Conservation (phyloP, 2,113 vertebrate genomes). For the Atherinomorus stipes region DNA sequence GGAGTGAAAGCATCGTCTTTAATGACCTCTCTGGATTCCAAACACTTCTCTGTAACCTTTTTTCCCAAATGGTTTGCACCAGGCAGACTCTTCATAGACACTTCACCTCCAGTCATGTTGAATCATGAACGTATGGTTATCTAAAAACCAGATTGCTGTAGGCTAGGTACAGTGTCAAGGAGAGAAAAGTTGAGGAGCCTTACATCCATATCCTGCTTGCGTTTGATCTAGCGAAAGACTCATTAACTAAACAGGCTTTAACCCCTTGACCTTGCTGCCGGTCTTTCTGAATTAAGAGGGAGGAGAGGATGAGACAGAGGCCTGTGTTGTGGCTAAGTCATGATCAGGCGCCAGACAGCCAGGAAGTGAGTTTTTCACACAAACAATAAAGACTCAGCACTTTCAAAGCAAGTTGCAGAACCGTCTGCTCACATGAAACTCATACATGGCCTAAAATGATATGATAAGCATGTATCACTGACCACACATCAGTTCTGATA, state of each 20-base stretch:
- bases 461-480: slow-evolving; percentile 11
- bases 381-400: slow-evolving; percentile 65
- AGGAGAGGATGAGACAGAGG: slow-evolving; percentile 37
- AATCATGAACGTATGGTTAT: too few relatives aligned
- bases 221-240: slow-evolving; percentile 13
- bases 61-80: too few relatives aligned
- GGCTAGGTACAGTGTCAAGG: slow-evolving; percentile 6
- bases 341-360: slow-evolving; percentile 72
- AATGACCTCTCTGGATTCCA: too few relatives aligned
- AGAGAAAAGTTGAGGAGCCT: not conserved
- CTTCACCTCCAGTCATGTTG: too few relatives aligned
- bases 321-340: slow-evolving; percentile 66
- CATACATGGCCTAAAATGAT: slow-evolving; percentile 22
- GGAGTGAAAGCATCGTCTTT: too few relatives aligned
- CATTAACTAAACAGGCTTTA: slow-evolving; percentile 34
- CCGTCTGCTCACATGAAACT: slow-evolving; percentile 29
- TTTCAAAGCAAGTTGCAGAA: slow-evolving; percentile 40
- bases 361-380: slow-evolving; percentile 60
- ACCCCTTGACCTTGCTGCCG: slow-evolving; percentile 28
- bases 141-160: not conserved
- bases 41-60: too few relatives aligned
- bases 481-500: slow-evolving; percentile 1
- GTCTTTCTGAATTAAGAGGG: slow-evolving; percentile 35
- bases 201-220: not conserved
- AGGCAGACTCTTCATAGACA: too few relatives aligned